Percentiles rank a stretch among this genome's conserved stretches.
phyloP scores from a whole-genome alignment of 2,113 vertebrate genomes.

The Melanocharis versteri region DNA sequence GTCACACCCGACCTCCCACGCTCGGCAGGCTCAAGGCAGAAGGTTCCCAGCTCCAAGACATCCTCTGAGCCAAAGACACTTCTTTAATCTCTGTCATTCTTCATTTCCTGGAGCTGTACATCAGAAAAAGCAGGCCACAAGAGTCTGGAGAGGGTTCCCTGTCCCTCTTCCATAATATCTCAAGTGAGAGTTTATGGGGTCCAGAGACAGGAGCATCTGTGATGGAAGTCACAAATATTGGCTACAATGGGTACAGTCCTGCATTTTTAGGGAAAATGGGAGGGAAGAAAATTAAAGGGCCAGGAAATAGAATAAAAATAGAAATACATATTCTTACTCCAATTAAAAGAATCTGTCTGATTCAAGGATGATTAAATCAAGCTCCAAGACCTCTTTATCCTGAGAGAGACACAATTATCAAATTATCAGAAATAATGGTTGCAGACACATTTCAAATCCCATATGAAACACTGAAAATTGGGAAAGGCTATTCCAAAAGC shows the following conservation, averaged over 20 bases:
- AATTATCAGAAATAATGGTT: background rate
- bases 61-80: background rate
- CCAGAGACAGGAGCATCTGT: background rate
- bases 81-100: background rate
- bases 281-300: background rate
- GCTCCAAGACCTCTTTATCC: background rate
- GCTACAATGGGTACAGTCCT: background rate
- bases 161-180: background rate
- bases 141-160: background rate
- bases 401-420: background rate
- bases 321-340: background rate
- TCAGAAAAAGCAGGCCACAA: background rate
- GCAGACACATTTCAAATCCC: background rate
- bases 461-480: background rate
- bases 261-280: background rate
- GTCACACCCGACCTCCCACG: background rate
- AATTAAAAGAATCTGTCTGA: background rate
- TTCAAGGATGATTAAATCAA: background rate
- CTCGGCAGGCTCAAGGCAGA: background rate
- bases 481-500: background rate
- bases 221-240: background rate
- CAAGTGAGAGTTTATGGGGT: background rate
- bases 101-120: background rate
- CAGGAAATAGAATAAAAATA: background rate
- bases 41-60: background rate